Evolutionary conservation across 2,888 invertebrate genomes (phyloP), one percentile per base, ranked within the genome.

Genomic region (Molanna angustata): DNA sequence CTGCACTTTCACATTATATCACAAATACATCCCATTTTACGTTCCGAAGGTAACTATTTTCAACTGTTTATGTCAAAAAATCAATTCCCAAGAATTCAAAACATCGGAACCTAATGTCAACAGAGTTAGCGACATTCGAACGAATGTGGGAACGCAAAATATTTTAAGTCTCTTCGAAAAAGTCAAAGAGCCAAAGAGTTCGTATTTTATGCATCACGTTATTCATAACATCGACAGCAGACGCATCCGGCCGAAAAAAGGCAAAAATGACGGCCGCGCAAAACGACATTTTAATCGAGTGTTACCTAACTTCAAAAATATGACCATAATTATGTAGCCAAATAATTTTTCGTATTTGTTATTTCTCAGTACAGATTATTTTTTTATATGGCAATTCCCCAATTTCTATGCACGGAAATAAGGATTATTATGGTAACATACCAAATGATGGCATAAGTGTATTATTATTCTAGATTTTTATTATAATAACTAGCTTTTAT

Each of bases 161-260:
- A 14, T 66, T 70, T 70, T 74, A 76, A 70, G 73, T 76, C 68
- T 73, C 71, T 71, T 75, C 73, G 71, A 73, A 73, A 73, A 72
- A 73, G 73, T 74, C 72, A 74, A 73, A 74, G 11, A 37, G 9
- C 73, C 70, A 72, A 71, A 69, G 72, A 74, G 70, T 72, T 71
- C 16, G 11, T 37, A 17, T 37, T 11, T 18, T 6, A 17, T 9
- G 18, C 37, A 37, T 37, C 16, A 37, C 37, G 37, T 4, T 16
- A 13, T 7, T 3, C 74, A 73, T 74, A 42, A 40, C 50, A 73
- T 75, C 73, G 73, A 74, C 70, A 73, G 73, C 71, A 73, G 74
- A 73, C 74, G 74, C 76, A 76, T 74, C 74, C 72, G 72, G 72
- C 72, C 70, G 75, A 75, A 75, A 76, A 76, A 76, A 76, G 76